Conservation (phyloP, 2,888 invertebrate species). For the Dasypogon diadema region DNA sequence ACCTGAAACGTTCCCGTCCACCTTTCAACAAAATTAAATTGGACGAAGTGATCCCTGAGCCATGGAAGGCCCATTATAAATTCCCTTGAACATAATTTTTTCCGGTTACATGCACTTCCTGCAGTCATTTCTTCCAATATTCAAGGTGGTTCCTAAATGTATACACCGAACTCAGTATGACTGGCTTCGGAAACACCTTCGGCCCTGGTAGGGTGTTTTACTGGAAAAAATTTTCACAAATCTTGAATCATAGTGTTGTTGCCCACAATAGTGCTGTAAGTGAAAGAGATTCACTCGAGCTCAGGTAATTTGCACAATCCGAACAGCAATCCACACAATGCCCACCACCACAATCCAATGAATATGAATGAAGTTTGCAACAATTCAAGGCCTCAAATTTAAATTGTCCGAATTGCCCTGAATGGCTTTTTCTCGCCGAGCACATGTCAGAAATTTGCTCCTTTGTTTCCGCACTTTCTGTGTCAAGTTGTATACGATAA, state of each 20-base stretch:
- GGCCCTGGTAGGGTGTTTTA: no score
- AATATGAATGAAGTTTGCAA: slow-evolving; percentile 30
- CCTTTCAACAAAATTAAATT: no score
- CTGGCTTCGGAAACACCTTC: no score
- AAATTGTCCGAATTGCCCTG: neutral
- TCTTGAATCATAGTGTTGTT: neutral
- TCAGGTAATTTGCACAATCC: slow-evolving; percentile 23
- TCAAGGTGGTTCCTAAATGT: neutral
- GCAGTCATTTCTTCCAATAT: neutral
- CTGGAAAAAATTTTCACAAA: neutral
- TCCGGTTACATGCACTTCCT: neutral
- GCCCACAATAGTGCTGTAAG: neutral
- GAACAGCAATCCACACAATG: neutral
- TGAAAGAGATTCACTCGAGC: neutral
- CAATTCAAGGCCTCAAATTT: neutral
- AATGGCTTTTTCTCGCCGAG: slow-evolving; percentile 9
- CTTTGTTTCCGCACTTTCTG: slow-evolving; percentile 13
- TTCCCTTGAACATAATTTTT: neutral
- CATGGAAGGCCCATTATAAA: neutral
- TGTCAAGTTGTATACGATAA: neutral
- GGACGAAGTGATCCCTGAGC: neutral
- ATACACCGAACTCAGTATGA: no score
- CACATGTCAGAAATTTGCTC: slow-evolving; percentile 32
- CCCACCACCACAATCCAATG: neutral
- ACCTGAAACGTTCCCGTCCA: no score